These are phyloP conservation scores for Sesia apiformis DNA, from an alignment of 2,888 invertebrate genomes.

Conservation along the genomic window DNA sequence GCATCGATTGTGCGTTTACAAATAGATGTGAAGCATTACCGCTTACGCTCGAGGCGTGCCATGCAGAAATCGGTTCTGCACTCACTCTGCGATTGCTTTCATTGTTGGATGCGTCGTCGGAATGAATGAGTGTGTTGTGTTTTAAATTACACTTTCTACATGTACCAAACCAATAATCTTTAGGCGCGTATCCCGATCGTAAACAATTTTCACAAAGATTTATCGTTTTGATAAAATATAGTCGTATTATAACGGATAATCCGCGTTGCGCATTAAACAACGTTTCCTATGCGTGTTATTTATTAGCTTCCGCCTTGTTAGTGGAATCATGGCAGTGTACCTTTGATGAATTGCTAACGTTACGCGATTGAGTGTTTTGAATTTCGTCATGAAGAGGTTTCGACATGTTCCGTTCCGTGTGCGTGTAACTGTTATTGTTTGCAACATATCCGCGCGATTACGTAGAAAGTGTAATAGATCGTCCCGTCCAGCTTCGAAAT, in stretches of 20 bases:
- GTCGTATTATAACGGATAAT: constrained; percentile 5
- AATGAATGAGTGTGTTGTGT: constrained; percentile 4
- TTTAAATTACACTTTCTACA: constrained; percentile 3
- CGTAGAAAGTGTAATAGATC: no score
- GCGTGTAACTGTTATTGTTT: no score
- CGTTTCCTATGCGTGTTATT: neutral
- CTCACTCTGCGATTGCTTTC: neutral
- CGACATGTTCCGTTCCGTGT: no score
- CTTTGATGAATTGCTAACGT: neutral
- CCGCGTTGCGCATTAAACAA: constrained; percentile 1
- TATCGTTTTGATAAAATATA: constrained; percentile 3
- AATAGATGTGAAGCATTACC: neutral
- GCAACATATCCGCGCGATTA: no score
- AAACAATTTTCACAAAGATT: constrained; percentile 4
- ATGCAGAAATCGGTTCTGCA: no score
- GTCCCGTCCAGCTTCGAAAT: no score
- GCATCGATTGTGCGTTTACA: neutral
- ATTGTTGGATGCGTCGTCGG: neutral
- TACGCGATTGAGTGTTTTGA: no score
- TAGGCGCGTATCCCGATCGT: constrained; percentile 1
- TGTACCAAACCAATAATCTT: constrained; percentile 2
- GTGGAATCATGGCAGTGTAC: neutral
- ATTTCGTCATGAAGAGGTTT: no score
- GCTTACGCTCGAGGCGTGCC: neutral
- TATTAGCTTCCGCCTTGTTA: neutral